Evolutionary conservation across 2,888 invertebrate species (phyloP), one percentile per base, ranked within the genome.

Genomic region (Harpalus rufipes): DNA sequence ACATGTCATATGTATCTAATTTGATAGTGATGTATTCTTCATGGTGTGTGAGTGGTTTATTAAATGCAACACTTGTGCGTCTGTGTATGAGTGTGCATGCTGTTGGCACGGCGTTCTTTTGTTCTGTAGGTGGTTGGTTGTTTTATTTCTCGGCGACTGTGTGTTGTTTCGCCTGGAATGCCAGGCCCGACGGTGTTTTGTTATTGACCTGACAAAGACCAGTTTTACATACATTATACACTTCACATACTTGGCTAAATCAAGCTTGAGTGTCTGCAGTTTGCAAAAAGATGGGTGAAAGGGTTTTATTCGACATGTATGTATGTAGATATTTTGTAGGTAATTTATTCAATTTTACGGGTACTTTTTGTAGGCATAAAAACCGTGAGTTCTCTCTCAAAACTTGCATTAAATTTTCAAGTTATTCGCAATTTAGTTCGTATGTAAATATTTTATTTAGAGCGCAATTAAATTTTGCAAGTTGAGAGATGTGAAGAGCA

Each of bases 391-490:
- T 51, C 44, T 51, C 44, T 51, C 44, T 51, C 12, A 2, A 51
- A 51, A 51, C 44, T 51, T 51, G 44, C 44, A 51, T 51, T 7
- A 51, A 51, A 51, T 51, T 8, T 51, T 51, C 44, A 51, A 51
- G 44, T 51, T 51, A 51, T 51, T 51, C 44, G 59, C 59, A 59
- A 59, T 14, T 59, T 59, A 16, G 59, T 59, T 59, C 59, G 59
- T 59, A 59, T 18, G 18, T 59, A 59, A 59, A 59, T 59, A 59
- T 59, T 59, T 59, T 59, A 59, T 59, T 59, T 59, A 18, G 6
- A 59, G 59, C 5, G 18, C 59, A 59, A 59, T 59, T 59, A 59
- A 59, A 59, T 59, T 59, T 10, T 51, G 12, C 44, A 51, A 51
- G 44, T 51, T 59, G 59, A 3, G 59, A 7, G 59, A 59, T 16